Evolutionary conservation across 2,888 invertebrate genomes (phyloP).

Genomic region (Meganola albula): DNA sequence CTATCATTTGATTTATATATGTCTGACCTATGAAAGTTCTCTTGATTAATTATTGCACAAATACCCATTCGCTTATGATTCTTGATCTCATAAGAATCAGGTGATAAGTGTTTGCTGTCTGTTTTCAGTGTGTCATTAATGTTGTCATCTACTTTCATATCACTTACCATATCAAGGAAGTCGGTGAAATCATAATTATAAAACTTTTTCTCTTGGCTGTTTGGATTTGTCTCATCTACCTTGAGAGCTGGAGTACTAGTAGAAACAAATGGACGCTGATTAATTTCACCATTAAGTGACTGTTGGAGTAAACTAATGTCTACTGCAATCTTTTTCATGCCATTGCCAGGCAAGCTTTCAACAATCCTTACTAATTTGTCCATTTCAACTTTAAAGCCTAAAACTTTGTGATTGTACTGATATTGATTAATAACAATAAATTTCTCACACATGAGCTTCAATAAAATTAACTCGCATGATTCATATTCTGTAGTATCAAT

Average conservation of each 20-base stretch:
- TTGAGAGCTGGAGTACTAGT: conserved; percentile 25
- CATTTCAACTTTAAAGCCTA: conserved; percentile 31
- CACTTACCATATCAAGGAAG: conserved; percentile 35
- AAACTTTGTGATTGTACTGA: conserved; percentile 26
- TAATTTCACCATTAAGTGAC: conserved; percentile 28
- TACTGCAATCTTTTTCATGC: conserved; percentile 36
- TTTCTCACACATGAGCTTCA: conserved; percentile 57
- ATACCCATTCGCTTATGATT: conserved; percentile 52
- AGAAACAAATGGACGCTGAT: conserved; percentile 11
- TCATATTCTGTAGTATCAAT: conserved; percentile 49
- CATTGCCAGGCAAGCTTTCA: conserved; percentile 44
- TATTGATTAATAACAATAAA: conserved; percentile 43
- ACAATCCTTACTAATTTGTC: conserved; percentile 49
- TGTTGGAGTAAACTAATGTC: conserved; percentile 43
- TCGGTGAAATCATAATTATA: conserved; percentile 37
- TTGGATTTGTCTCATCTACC: conserved; percentile 19
- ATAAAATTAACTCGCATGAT: conserved; percentile 53
- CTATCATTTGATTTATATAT: conserved; percentile 49
- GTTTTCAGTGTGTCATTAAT: conserved; percentile 37
- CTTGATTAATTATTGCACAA: conserved; percentile 65
- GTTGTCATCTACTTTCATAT: conserved; percentile 34
- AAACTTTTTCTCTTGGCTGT: conserved; percentile 7
- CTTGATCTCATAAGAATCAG: conserved; percentile 50
- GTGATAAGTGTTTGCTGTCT: conserved; percentile 36
- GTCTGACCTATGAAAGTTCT: conserved; percentile 58